Conservation (phyloP, 2,797 vertebrate species). For the Monodelphis domestica region DNA sequence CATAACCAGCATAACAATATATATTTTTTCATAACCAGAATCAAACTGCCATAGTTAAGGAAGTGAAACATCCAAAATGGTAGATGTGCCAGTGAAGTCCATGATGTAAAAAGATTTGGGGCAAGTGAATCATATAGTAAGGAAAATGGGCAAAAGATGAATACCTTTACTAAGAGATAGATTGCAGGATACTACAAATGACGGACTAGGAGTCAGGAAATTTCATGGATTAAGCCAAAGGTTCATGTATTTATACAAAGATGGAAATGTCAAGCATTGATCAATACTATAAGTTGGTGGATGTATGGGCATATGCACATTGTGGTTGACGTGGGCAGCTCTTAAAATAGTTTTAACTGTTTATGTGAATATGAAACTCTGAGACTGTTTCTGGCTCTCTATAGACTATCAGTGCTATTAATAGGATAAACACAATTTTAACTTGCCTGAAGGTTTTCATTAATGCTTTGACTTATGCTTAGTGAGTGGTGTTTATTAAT, state of each 20-base stretch:
- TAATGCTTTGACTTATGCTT: conserved; percentile 49
- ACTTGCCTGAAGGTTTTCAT: conserved; percentile 55
- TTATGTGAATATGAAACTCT: background rate
- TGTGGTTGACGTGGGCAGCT: background rate
- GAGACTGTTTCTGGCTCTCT: background rate
- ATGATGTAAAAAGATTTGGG: background rate
- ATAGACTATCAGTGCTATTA: conserved; percentile 51
- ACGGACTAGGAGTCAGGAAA: background rate
- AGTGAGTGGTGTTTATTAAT: conserved; percentile 60
- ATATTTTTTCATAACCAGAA: conserved; percentile 50
- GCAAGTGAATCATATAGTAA: background rate
- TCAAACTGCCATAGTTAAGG: background rate
- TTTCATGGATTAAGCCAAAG: background rate
- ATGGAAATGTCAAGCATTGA: background rate
- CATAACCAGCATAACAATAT: background rate
- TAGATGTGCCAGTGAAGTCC: background rate
- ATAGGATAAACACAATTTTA: conserved; percentile 49
- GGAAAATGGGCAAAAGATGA: background rate
- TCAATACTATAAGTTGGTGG: background rate
- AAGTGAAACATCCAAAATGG: background rate
- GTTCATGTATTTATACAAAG: background rate
- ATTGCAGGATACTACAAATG: background rate
- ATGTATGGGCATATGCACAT: background rate
- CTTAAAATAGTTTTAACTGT: background rate
- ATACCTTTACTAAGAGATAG: background rate